A percentile compares a stretch with the other conserved stretches of the same genome.
Conservation (phyloP, 2,888 invertebrate genomes). For the Gonocerus acuteangulatus region DNA sequence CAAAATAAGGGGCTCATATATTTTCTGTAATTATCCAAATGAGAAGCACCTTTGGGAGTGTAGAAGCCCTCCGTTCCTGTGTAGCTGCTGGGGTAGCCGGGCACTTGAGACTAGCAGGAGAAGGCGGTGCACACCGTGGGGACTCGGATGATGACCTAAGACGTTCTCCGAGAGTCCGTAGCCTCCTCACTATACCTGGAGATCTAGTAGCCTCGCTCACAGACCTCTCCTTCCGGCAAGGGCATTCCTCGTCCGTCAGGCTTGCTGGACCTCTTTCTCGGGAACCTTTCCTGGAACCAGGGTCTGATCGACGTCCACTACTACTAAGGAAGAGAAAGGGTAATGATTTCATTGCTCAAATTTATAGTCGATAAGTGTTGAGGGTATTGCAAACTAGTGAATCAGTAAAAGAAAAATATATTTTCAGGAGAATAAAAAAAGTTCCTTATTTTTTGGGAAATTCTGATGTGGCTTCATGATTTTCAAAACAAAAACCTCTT, state of each 20-base stretch:
- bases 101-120: constrained; percentile 33
- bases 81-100: constrained; percentile 12
- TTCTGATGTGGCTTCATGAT: too few relatives aligned
- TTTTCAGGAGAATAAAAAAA: neutral
- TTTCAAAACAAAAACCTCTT: too few relatives aligned
- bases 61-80: constrained; percentile 30
- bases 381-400: neutral
- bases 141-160: constrained; percentile 11
- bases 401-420: neutral
- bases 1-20: too few relatives aligned
- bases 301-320: constrained; percentile 54
- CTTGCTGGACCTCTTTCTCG: constrained; percentile 48
- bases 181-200: constrained; percentile 28
- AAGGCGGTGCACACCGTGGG: constrained; percentile 30
- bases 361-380: neutral
- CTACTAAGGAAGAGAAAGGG: constrained; percentile 29
- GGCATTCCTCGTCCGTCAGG: constrained; percentile 24
- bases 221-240: constrained; percentile 24
- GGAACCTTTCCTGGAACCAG: constrained; percentile 61
- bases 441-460: neutral
- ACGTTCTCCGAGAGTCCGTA: constrained; percentile 26
- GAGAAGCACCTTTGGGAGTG: constrained; percentile 31
- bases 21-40: too few relatives aligned
- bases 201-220: constrained; percentile 30
- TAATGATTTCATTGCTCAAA: neutral